Evolutionary conservation across 2,797 vertebrate species (phyloP), one percentile per base, ranked within the genome.

Genomic region (Leuciscus waleckii): DNA sequence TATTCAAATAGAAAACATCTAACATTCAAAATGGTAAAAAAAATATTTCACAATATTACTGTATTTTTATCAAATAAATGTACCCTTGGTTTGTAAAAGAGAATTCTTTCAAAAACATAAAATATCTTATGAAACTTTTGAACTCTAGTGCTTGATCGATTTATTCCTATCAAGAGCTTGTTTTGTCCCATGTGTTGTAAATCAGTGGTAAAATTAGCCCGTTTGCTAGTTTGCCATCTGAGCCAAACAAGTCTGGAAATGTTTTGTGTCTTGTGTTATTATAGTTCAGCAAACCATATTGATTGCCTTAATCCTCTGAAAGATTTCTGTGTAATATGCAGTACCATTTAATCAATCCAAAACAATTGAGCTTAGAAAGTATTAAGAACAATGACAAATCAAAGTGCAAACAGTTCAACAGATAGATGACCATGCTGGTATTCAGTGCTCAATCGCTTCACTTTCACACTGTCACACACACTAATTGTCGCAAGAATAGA

Each of bases 401-500:
- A 82, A 70, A 81, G 83, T 51, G 26, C 58, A 51, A 69, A 82
- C 79, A 83, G 37, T 58, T 77, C 67, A 37, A 58, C 79, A 83
- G 80, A 81, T 76, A 79, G 41, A 87, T 84, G 86, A 85, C 75
- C 78, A 79, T 6, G 7, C 56, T 54, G 41, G 43, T 79, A 49
- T 79, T 88, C 73, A 85, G 70, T 82, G 65, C 65, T 61, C 77
- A 85, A 85, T 83, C 83, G 73, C 73, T 86, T 83, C 79, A 67
- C 74, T 86, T 89, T 82, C 74, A 71, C 75, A 70, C 75, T 79
- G 83, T 58, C 83, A 71, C 61, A 69, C 67, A 46, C 75, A 83
- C 82, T 61, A 93, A 95, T 94, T 94, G 93, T 93, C 92, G 93
- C 93, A 93, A 93, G 93, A 92, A 95, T 94, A 91, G 91, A 91